Percentiles rank a stretch among this genome's conserved stretches.
Evolutionary conservation across 2,113 vertebrate genomes (phyloP).

Genomic region (Oxygymnocypris stewartii): DNA sequence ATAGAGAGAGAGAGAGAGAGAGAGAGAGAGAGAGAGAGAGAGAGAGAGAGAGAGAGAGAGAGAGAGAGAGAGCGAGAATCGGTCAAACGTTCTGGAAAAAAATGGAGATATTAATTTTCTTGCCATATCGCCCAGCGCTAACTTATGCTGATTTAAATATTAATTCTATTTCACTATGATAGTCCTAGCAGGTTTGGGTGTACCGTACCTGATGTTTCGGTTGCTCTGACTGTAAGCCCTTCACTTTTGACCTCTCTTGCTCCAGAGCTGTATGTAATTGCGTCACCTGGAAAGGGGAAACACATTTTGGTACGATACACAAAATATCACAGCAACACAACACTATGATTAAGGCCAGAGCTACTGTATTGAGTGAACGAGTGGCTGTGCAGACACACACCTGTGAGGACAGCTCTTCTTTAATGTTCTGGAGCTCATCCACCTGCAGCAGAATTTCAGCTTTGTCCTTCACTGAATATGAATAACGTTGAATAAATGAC

Average conservation of each 20-base stretch:
- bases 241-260: slow-evolving; percentile 93
- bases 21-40: too few relatives aligned
- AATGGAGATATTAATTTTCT: too few relatives aligned
- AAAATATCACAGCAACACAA: neutral
- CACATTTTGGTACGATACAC: too few relatives aligned
- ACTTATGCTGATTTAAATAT: too few relatives aligned
- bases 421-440: slow-evolving; percentile 88
- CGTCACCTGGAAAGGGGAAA: slow-evolving; percentile 76
- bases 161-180: too few relatives aligned
- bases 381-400: slow-evolving; percentile 66
- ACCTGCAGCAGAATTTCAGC: slow-evolving; percentile 90
- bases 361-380: neutral
- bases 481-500: slow-evolving; percentile 15
- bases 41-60: too few relatives aligned
- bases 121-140: too few relatives aligned
- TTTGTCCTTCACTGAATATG: slow-evolving; percentile 90
- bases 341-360: neutral
- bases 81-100: too few relatives aligned
- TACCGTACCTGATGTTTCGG: slow-evolving; percentile 86
- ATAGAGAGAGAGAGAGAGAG: too few relatives aligned
- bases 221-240: slow-evolving; percentile 87
- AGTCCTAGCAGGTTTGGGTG: neutral
- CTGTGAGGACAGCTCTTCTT: slow-evolving; percentile 90
- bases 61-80: too few relatives aligned
- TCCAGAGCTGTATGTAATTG: slow-evolving; percentile 87